Evolutionary conservation across 2,797 vertebrate species (phyloP).

Genomic region (Botia almorhae): DNA sequence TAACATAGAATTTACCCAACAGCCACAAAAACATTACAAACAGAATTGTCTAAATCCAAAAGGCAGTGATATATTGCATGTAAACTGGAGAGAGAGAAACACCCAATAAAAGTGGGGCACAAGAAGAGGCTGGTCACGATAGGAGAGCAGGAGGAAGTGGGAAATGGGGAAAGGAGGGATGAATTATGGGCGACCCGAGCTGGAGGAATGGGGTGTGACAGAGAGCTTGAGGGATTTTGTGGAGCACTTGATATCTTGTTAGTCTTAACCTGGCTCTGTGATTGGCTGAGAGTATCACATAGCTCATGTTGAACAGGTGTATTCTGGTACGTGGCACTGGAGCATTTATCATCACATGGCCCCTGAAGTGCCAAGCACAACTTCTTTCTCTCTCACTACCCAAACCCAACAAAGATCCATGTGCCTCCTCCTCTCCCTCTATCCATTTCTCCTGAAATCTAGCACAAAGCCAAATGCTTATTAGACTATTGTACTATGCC

Average conservation of each 20-base stretch:
- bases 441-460: constrained; percentile 19
- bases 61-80: background rate
- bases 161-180: constrained; percentile 1
- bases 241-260: constrained; percentile 39
- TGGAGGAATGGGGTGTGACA: constrained; percentile 24
- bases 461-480: constrained; percentile 3
- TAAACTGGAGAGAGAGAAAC: background rate
- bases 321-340: constrained; percentile 9
- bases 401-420: constrained; percentile 8
- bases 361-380: constrained; percentile 13
- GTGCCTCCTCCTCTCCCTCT: background rate
- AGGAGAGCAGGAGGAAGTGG: background rate
- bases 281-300: constrained; percentile 37
- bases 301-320: constrained; percentile 30
- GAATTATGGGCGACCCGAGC: constrained; percentile 6
- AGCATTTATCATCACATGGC: constrained; percentile 40
- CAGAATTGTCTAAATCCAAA: background rate
- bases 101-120: constrained; percentile 13
- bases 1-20: background rate
- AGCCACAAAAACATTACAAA: background rate
- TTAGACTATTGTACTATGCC: background rate
- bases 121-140: constrained; percentile 7
- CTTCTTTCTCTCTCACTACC: constrained; percentile 12
- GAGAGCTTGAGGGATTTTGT: constrained; percentile 18
- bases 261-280: constrained; percentile 5